phyloP scores from a whole-genome alignment of 2,797 vertebrate genomes.

The Sus cebifrons region DNA sequence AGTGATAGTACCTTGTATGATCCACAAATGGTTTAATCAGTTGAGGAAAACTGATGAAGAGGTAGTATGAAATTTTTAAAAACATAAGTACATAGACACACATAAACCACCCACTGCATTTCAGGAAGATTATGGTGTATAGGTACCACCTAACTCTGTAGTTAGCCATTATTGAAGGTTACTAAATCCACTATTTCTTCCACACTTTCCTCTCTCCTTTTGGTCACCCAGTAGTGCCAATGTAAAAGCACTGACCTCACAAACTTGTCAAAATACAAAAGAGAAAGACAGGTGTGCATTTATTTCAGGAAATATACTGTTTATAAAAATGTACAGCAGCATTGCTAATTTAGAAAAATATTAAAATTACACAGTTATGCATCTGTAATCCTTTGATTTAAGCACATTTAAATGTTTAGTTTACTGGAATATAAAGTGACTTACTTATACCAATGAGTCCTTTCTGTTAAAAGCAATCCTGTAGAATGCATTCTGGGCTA shows the following conservation, averaged over 20 bases:
- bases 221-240: background rate
- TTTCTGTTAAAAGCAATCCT: background rate
- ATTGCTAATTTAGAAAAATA: background rate
- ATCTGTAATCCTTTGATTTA: background rate
- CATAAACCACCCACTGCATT: background rate
- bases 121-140: background rate
- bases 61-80: background rate
- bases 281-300: background rate
- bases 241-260: background rate
- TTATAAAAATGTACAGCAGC: background rate
- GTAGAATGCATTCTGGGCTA: background rate
- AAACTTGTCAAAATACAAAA: background rate
- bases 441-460: background rate
- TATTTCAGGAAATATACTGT: background rate
- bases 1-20: background rate
- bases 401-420: background rate
- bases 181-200: background rate
- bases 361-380: background rate
- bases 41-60: background rate
- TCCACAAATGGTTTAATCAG: background rate
- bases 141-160: background rate
- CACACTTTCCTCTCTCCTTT: background rate
- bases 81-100: background rate
- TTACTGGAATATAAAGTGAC: background rate
- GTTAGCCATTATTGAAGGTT: background rate